Evolutionary conservation across 2,888 invertebrate species (phyloP).

Genomic region (Diachrysia chrysitis): DNA sequence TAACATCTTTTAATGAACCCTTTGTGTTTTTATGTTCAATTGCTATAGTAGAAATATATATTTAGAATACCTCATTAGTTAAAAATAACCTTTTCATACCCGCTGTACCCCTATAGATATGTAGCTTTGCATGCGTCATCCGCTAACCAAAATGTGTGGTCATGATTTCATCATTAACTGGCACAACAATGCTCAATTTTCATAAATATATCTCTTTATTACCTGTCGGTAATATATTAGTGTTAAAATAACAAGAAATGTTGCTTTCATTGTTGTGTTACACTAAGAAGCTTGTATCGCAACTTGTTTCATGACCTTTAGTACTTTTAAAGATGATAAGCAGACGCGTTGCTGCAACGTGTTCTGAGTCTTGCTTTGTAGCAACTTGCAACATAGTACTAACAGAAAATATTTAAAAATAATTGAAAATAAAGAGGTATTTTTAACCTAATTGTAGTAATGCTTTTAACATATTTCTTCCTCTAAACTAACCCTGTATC

Average conservation of each 20-base stretch:
- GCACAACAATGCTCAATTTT: conserved; percentile 40
- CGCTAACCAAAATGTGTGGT: conserved; percentile 39
- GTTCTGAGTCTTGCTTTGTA: background rate
- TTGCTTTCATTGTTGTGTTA: background rate
- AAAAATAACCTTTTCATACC: conserved; percentile 3
- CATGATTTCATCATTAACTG: conserved; percentile 39
- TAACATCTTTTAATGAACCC: background rate
- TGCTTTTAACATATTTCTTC: conserved; percentile 35
- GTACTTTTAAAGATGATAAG: background rate
- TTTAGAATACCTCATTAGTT: conserved; percentile 4
- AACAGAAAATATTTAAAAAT: background rate
- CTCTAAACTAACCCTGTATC: conserved; percentile 51
- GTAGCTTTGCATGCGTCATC: conserved; percentile 34
- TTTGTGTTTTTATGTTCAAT: background rate
- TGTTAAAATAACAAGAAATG: conserved; percentile 14
- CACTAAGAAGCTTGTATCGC: conserved; percentile 4
- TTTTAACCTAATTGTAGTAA: conserved; percentile 16
- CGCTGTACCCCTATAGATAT: conserved; percentile 1
- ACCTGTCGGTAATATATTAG: conserved; percentile 26
- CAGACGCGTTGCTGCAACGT: background rate
- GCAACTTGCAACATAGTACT: conserved; percentile 2
- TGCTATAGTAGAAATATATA: conserved; percentile 3
- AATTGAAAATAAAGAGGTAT: conserved; percentile 16
- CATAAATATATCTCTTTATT: conserved; percentile 45
- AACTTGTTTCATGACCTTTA: conserved; percentile 5